Conservation (phyloP, 2,888 invertebrate genomes). For the Eupeodes luniger region DNA sequence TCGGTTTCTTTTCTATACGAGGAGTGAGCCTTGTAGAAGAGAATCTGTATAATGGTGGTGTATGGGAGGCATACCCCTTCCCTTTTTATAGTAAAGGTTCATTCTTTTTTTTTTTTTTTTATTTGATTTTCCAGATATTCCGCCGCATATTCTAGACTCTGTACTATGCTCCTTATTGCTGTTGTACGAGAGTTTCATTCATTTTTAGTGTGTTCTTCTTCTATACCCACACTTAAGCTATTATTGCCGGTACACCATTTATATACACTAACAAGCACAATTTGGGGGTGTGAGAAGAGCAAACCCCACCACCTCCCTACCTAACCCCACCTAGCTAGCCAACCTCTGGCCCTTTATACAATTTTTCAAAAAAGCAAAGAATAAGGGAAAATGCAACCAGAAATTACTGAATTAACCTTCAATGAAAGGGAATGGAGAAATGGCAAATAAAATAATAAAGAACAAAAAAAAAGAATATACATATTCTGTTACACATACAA, state of each 20-base stretch:
- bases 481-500: conserved; percentile 62
- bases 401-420: conserved; percentile 76
- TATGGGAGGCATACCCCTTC: neutral
- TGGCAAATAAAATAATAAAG: conserved; percentile 63
- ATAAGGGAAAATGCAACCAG: conserved; percentile 71
- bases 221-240: conserved; percentile 63
- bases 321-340: neutral
- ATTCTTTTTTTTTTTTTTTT: conserved; percentile 35
- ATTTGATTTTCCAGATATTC: conserved; percentile 40
- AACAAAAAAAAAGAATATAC: conserved; percentile 32
- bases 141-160: conserved; percentile 49
- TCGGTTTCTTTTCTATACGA: conserved; percentile 66
- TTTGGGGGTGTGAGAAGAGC: neutral
- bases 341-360: neutral
- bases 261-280: conserved; percentile 48
- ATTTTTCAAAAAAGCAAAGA: conserved; percentile 12
- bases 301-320: no score
- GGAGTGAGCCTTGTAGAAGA: conserved; percentile 11
- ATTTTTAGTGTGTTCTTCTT: conserved; percentile 65
- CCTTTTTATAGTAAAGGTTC: conserved; percentile 1
- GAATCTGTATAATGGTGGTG: neutral
- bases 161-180: conserved; percentile 16
- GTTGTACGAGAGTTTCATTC: conserved; percentile 60
- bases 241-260: conserved; percentile 52
- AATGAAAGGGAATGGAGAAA: conserved; percentile 72